Conservation (phyloP, 2,113 vertebrate genomes). For the Oncorhynchus keta region DNA sequence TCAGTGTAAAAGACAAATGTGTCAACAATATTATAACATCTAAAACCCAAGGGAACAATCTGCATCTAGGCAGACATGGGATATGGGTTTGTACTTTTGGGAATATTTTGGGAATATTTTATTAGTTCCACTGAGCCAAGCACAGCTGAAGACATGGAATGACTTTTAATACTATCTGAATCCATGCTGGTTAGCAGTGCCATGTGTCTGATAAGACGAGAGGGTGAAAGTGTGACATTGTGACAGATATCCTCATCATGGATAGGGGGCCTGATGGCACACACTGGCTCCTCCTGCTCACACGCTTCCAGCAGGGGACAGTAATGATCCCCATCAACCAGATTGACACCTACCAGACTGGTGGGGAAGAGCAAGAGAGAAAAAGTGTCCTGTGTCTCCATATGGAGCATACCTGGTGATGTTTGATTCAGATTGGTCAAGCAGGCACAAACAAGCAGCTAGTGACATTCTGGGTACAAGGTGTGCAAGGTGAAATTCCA, state of each 20-base stretch:
- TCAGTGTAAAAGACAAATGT: not conserved
- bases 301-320: constrained; percentile 28
- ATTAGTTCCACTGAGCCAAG: no score
- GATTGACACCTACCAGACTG: constrained; percentile 44
- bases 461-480: not conserved
- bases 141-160: not conserved
- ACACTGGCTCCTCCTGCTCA: constrained; percentile 14
- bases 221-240: constrained; percentile 35
- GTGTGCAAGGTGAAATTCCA: not conserved
- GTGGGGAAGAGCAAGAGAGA: constrained; percentile 6
- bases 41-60: not conserved
- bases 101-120: no score
- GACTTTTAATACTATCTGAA: not conserved
- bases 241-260: constrained; percentile 38
- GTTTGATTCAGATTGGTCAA: constrained; percentile 11
- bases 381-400: constrained; percentile 9
- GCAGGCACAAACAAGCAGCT: not conserved
- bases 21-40: not conserved
- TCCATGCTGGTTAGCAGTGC: not conserved
- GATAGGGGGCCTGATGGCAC: not conserved
- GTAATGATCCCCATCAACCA: constrained; percentile 40
- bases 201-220: constrained; percentile 21
- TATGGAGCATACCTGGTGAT: constrained; percentile 36
- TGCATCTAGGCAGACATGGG: not conserved
- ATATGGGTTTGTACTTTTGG: no score